Evolutionary conservation across 1,140 invertebrate species (phyloP), one percentile per base, ranked within the genome.

Genomic region (Drosophila carrolli): DNA sequence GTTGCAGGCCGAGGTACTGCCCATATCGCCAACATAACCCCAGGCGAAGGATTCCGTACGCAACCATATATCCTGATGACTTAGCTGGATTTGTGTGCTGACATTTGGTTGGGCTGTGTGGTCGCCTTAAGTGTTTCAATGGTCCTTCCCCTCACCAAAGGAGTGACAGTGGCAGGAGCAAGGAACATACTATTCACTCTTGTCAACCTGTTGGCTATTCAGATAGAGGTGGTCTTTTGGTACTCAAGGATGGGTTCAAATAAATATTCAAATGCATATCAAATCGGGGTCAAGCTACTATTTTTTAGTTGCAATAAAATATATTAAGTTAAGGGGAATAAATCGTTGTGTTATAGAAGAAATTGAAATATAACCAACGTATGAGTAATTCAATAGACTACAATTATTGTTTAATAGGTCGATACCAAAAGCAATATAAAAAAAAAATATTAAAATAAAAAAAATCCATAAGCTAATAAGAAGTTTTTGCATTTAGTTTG

Each of bases 91-190:
- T 77, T 77, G 74, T 77, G 56, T 68, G 74, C 63, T 77, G 74
- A 70, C 74, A 68, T 68, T 76, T 75, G 71, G 57, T 56, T 62
- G 74, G 75, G 65, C 70, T 72, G 46, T 86, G 83, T 50, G 83
- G 83, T 86, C 59, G 66, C 51, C 63, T 76, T 55, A 71, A 75
- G 72, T 76, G 53, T 61, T 55, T 23, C 48, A 29, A 57, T 44
- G 35, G 43, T 43, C 40, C 19, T 23, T 37, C 38, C 51, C 16
- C 46, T 10, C 6, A 9, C 32, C 35, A 44, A 53, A n/a, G 53
- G 73, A 63, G 40, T 72, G 60, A 53, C 50, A 35, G 35, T 72
- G 47, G 53, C 60, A 50, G 62, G 27, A 51, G 19, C 44, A 32
- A 14, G 35, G 16, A 27, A 16, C 65, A 41, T 11, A 19, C 41